These are phyloP conservation scores for Pangasius larnaudii DNA, from an alignment of 2,797 vertebrate species.

Conservation along the genomic window DNA sequence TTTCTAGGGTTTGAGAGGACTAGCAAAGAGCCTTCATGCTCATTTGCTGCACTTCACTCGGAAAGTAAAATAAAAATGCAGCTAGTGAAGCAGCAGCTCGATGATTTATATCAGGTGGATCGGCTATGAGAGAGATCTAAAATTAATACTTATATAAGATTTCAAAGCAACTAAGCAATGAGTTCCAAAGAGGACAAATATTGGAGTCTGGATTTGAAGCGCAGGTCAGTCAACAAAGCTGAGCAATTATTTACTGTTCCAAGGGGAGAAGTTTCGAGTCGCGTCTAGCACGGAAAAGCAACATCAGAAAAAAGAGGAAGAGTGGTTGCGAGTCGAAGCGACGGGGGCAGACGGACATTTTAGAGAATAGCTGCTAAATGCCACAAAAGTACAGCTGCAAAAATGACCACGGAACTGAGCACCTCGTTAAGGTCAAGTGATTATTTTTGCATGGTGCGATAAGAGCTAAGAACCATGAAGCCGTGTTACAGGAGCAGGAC, in stretches of 20 bases:
- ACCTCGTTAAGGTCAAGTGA: background rate
- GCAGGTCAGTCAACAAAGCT: background rate
- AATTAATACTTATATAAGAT: background rate
- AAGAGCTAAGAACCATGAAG: background rate
- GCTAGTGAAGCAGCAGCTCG: background rate
- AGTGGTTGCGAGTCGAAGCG: background rate
- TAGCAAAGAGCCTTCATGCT: too few relatives aligned
- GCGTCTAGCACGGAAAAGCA: background rate
- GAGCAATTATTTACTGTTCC: background rate
- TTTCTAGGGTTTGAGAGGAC: background rate
- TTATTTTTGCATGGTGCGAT: background rate
- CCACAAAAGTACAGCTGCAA: background rate
- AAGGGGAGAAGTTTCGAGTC: background rate
- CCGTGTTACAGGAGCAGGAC: background rate
- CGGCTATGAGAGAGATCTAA: background rate
- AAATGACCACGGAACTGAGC: background rate
- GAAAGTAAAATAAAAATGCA: background rate
- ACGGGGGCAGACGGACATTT: background rate
- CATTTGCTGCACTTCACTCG: background rate
- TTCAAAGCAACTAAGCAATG: background rate
- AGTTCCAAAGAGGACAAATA: background rate
- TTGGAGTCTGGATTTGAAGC: background rate
- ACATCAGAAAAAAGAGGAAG: background rate
- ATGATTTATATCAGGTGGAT: background rate
- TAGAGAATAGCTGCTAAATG: background rate